Conservation (phyloP, 2,797 vertebrate species). For the Crypturellus tataupa region DNA sequence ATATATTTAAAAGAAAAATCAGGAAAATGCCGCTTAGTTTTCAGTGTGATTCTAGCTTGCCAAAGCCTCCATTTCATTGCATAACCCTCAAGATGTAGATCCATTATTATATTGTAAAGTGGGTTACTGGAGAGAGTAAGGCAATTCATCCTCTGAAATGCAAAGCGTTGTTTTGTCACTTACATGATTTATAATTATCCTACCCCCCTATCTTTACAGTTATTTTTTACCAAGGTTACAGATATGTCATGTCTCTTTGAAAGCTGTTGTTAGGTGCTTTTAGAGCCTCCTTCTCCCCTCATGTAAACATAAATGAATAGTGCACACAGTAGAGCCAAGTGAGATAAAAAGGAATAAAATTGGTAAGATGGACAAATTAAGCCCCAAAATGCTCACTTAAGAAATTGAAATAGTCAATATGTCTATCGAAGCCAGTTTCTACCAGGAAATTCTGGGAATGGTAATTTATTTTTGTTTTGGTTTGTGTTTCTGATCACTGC, state of each 20-base stretch:
- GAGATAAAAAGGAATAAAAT: background rate
- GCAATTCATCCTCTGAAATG: slow-evolving; percentile 48
- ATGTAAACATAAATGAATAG: background rate
- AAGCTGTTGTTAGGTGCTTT: background rate
- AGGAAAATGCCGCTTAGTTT: background rate
- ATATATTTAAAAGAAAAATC: background rate
- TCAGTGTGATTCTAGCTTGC: slow-evolving; percentile 41
- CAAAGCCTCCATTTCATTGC: slow-evolving; percentile 59
- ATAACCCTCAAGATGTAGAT: slow-evolving; percentile 8
- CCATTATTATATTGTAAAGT: slow-evolving; percentile 36
- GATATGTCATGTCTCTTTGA: background rate
- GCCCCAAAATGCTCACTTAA: background rate
- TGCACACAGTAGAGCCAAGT: background rate
- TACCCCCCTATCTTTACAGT: slow-evolving; percentile 7
- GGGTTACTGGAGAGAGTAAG: slow-evolving; percentile 24
- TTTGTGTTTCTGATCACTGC: background rate
- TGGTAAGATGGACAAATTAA: background rate
- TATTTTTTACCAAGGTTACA: slow-evolving; percentile 45
- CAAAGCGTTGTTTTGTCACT: slow-evolving; percentile 15
- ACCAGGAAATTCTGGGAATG: slow-evolving; percentile 3
- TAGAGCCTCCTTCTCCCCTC: background rate
- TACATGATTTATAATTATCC: slow-evolving; percentile 41
- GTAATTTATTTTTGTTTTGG: background rate
- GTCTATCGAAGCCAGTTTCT: background rate
- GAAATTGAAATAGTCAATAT: background rate